These are phyloP conservation scores for Aurelia sp. DNA, from an alignment of 30 jellyfish, hydroid and myxozoan species.

Conservation along the genomic window DNA sequence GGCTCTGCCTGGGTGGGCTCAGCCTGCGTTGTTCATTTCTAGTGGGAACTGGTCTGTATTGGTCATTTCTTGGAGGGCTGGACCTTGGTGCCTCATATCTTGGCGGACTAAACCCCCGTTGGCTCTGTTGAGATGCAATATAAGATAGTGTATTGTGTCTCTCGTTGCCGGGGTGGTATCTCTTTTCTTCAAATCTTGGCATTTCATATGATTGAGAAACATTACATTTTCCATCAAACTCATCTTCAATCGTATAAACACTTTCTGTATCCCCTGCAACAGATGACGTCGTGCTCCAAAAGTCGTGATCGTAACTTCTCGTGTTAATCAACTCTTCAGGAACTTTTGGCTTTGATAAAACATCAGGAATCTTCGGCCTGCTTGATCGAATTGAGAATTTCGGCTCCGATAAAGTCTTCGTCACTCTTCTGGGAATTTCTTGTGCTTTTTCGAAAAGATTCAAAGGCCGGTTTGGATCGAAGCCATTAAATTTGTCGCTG, in stretches of 20 bases:
- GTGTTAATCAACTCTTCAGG: conserved; percentile 41
- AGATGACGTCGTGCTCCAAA: conserved; percentile 59
- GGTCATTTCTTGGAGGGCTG: conserved; percentile 6
- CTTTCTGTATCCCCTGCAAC: conserved; percentile 56
- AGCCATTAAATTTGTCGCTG: conserved; percentile 29
- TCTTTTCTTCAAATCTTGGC: conserved; percentile 15
- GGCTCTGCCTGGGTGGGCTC: neutral
- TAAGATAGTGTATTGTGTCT: neutral
- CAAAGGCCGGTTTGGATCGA: conserved; percentile 55
- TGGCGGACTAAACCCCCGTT: conserved; percentile 34
- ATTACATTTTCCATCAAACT: conserved; percentile 40
- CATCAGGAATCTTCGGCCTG: conserved; percentile 66
- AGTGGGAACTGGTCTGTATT: neutral
- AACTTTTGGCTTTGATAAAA: conserved; percentile 46
- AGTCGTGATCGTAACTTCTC: conserved; percentile 45
- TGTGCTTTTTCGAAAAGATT: conserved; percentile 39
- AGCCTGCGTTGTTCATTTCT: neutral
- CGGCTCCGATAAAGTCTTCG: conserved; percentile 54
- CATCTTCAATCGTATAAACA: conserved; percentile 50
- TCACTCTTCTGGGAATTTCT: conserved; percentile 42
- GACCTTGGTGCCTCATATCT: neutral
- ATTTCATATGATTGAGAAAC: conserved; percentile 18
- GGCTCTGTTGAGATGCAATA: neutral
- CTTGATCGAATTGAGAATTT: conserved; percentile 31
- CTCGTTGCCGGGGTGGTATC: neutral